These are phyloP conservation scores for Oreochromis tanganicae DNA, from an alignment of 2,113 vertebrate species.

Conservation along the genomic window DNA sequence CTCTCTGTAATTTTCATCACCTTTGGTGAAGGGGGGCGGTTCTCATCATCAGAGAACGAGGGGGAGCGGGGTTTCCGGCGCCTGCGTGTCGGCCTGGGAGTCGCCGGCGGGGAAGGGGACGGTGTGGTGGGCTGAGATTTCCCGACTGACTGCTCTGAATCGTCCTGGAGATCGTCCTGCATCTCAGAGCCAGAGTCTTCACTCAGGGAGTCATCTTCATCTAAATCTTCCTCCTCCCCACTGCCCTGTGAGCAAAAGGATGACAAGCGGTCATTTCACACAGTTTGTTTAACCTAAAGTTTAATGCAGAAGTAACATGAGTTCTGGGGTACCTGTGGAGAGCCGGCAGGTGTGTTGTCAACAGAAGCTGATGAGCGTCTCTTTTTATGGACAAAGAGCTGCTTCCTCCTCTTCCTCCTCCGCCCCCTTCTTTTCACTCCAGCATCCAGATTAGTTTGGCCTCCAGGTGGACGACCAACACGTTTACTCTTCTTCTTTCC, in stretches of 20 bases:
- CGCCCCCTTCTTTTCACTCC: slow-evolving; percentile 88
- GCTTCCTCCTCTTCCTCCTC: slow-evolving; percentile 91
- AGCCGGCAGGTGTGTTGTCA: slow-evolving; percentile 90
- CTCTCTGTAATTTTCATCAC: slow-evolving; percentile 52
- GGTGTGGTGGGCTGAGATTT: slow-evolving; percentile 88
- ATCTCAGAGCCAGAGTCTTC: slow-evolving; percentile 89
- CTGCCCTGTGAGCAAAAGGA: slow-evolving; percentile 76
- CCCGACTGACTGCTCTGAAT: slow-evolving; percentile 87
- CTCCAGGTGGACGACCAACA: slow-evolving; percentile 86
- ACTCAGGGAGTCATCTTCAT: slow-evolving; percentile 90
- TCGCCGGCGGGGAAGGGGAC: slow-evolving; percentile 82
- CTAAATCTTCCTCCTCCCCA: slow-evolving; percentile 89
- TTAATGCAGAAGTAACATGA: not conserved
- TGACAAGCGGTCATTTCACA: not conserved
- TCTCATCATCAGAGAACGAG: slow-evolving; percentile 91
- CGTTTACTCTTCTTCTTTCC: slow-evolving; percentile 92
- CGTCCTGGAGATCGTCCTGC: slow-evolving; percentile 87
- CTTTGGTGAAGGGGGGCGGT: slow-evolving; percentile 90
- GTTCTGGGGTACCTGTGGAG: slow-evolving; percentile 81
- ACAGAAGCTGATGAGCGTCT: slow-evolving; percentile 88
- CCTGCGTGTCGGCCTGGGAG: slow-evolving; percentile 72
- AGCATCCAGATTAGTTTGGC: slow-evolving; percentile 88
- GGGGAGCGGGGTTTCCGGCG: slow-evolving; percentile 80
- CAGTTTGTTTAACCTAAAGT: not conserved
- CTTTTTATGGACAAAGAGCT: slow-evolving; percentile 96